phyloP scores from a whole-genome alignment of 2,797 vertebrate genomes.

The Anas capensis region DNA sequence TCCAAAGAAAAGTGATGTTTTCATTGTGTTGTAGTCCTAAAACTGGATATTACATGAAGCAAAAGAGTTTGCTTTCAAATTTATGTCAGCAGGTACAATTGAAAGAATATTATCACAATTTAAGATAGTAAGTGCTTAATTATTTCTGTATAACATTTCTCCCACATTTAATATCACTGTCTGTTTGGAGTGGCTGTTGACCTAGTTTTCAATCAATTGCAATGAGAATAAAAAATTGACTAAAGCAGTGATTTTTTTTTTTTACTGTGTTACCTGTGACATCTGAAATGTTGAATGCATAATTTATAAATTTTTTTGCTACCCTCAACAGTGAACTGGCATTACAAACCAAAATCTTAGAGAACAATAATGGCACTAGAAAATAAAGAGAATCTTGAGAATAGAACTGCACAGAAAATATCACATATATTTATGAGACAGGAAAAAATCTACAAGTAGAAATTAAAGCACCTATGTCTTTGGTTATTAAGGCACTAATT shows the following conservation, averaged over 20 bases:
- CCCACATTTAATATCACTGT: slow-evolving; percentile 38
- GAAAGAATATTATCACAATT: slow-evolving; percentile 35
- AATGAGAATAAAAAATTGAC: slow-evolving; percentile 44
- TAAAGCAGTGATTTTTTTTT: slow-evolving; percentile 23
- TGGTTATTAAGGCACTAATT: background rate
- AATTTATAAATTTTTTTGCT: background rate
- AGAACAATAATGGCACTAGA: background rate
- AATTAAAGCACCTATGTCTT: background rate
- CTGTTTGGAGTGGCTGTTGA: slow-evolving; percentile 69
- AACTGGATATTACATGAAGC: background rate
- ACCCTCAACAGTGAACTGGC: background rate
- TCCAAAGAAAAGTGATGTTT: slow-evolving; percentile 53
- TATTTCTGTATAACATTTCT: slow-evolving; percentile 54
- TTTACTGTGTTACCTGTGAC: slow-evolving; percentile 1
- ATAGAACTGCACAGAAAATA: background rate
- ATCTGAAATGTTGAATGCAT: slow-evolving; percentile 28
- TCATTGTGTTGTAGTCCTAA: slow-evolving; percentile 45
- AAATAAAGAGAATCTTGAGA: background rate
- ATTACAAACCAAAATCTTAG: background rate
- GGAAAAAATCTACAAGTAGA: background rate
- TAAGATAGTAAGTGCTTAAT: slow-evolving; percentile 55
- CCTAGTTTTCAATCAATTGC: slow-evolving; percentile 76
- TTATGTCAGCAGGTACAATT: slow-evolving; percentile 24
- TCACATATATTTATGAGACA: background rate
- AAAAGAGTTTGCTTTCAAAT: slow-evolving; percentile 52